Conservation (phyloP, 1,140 invertebrate genomes). For the Drosophila funebris region DNA sequence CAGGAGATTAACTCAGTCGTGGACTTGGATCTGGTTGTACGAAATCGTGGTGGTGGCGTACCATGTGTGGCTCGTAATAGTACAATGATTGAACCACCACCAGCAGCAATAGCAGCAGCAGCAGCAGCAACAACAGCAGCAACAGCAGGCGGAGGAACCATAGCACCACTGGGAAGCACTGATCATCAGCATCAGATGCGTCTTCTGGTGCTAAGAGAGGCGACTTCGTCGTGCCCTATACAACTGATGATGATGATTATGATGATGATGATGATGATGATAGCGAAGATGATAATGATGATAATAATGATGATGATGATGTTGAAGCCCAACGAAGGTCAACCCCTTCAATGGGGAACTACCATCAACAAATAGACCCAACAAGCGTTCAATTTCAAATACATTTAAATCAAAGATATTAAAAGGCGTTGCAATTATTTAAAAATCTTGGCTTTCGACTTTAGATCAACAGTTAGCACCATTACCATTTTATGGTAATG, state of each 20-base stretch:
- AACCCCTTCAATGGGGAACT: neutral
- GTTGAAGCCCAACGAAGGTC: neutral
- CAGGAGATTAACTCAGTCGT: neutral
- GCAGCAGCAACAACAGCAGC: neutral
- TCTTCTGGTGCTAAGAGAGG: constrained; percentile 47
- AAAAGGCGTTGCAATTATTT: neutral
- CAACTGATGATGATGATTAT: constrained; percentile 19
- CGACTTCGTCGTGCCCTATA: constrained; percentile 54
- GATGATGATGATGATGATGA: neutral
- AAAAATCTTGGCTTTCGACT: neutral
- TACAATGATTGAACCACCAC: neutral
- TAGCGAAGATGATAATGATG: neutral
- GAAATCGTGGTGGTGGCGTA: constrained; percentile 49
- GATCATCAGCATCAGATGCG: constrained; percentile 54
- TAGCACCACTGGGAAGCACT: neutral
- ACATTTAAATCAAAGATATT: neutral
- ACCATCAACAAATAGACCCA: neutral
- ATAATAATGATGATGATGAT: neutral
- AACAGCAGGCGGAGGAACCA: neutral
- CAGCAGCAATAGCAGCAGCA: neutral
- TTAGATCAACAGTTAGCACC: neutral
- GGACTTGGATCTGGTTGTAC: constrained; percentile 5
- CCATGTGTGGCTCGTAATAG: constrained; percentile 4
- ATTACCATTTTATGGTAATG: no score
- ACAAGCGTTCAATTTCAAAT: neutral